Conservation (phyloP, 1,140 invertebrate genomes). For the Arctopsyche grandis region DNA sequence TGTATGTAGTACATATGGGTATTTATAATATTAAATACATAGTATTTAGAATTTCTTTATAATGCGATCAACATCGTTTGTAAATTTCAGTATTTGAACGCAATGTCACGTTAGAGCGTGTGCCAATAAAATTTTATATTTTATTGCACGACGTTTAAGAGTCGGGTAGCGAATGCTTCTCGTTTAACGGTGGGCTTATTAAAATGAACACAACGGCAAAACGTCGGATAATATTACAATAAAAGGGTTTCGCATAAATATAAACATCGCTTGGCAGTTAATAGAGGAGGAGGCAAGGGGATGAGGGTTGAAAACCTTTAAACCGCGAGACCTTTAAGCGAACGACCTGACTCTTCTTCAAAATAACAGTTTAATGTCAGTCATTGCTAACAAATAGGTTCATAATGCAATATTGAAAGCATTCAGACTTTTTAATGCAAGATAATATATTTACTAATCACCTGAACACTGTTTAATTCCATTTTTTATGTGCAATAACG, state of each 20-base stretch:
- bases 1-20: too few relatives aligned
- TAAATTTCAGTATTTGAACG: too few relatives aligned
- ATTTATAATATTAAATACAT: too few relatives aligned
- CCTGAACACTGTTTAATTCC: too few relatives aligned
- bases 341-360: not conserved
- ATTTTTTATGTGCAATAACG: too few relatives aligned
- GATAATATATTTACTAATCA: too few relatives aligned
- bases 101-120: not conserved
- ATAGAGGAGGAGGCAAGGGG: not conserved
- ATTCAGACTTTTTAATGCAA: too few relatives aligned
- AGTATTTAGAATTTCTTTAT: too few relatives aligned
- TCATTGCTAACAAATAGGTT: not conserved
- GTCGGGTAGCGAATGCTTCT: too few relatives aligned
- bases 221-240: conserved; percentile 22
- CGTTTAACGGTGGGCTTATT: conserved; percentile 6
- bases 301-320: not conserved
- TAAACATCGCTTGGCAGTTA: conserved; percentile 3
- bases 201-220: conserved; percentile 26
- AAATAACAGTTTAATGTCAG: not conserved
- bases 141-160: not conserved
- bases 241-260: conserved; percentile 35
- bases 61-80: too few relatives aligned
- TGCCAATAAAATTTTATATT: conserved; percentile 15
- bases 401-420: not conserved
- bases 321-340: not conserved